Evolutionary conservation across 2,797 vertebrate genomes (phyloP).

Genomic region (Chanos chanos): DNA sequence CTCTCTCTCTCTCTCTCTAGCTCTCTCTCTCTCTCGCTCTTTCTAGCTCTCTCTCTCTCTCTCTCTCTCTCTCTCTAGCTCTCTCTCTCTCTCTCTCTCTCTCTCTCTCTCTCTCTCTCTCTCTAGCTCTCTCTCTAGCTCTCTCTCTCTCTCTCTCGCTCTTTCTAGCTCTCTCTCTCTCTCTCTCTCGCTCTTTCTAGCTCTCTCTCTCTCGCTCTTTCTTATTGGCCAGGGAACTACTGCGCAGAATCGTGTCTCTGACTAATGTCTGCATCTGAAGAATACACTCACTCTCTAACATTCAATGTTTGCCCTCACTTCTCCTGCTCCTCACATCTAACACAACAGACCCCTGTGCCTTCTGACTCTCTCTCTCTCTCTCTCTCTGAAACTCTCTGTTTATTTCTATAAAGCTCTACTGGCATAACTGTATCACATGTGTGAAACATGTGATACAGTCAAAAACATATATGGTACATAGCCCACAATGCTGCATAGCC

Average conservation of each 20-base stretch:
- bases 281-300: conserved; percentile 71
- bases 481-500: too few species aligned
- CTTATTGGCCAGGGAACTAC: too few species aligned
- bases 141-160: too few species aligned
- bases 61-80: not conserved
- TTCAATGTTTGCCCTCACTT: conserved; percentile 72
- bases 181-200: conserved; percentile 25
- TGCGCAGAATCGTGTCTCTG: conserved; percentile 57
- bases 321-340: conserved; percentile 71
- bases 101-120: conserved; percentile 18
- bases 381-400: too few species aligned
- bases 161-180: conserved; percentile 26
- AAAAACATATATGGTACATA: too few species aligned
- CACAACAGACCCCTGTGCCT: conserved; percentile 54
- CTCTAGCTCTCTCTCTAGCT: conserved; percentile 27
- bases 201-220: too few species aligned
- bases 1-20: not conserved
- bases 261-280: conserved; percentile 75
- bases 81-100: not conserved
- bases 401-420: too few species aligned
- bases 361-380: too few species aligned
- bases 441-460: too few species aligned
- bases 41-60: not conserved
- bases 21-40: not conserved
- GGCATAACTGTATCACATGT: too few species aligned